Evolutionary conservation across 2,888 invertebrate genomes (phyloP).

Genomic region (Campaea margaritaria): DNA sequence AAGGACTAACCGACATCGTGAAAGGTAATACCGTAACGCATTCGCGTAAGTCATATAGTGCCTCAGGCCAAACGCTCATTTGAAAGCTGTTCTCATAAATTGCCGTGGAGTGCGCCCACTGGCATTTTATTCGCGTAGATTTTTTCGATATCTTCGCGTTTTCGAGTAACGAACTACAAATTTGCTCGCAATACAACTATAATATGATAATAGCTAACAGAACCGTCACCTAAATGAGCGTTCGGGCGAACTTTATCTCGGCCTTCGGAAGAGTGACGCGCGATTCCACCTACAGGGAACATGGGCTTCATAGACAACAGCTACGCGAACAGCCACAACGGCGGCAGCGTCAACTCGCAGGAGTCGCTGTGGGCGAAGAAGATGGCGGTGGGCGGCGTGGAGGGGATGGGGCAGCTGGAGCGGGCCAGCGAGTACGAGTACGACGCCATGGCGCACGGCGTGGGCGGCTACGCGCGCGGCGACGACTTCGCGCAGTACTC

Average conservation of each 20-base stretch:
- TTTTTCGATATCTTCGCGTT: too few species aligned
- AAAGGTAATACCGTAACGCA: conserved; percentile 56
- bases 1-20: conserved; percentile 64
- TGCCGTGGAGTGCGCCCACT: too few species aligned
- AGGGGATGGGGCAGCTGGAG: conserved; percentile 84
- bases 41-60: background rate
- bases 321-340: conserved; percentile 96
- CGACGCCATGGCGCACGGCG: conserved; percentile 92
- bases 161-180: too few species aligned
- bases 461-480: conserved; percentile 87
- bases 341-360: conserved; percentile 97
- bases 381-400: conserved; percentile 91
- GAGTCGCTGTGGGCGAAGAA: conserved; percentile 98
- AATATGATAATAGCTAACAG: too few species aligned
- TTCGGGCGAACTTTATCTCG: background rate
- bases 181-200: too few species aligned
- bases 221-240: too few species aligned
- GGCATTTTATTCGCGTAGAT: too few species aligned
- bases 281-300: conserved; percentile 69
- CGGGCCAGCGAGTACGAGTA: conserved; percentile 88
- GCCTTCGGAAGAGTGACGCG: background rate
- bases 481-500: conserved; percentile 93
- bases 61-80: too few species aligned
- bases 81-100: background rate
- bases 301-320: conserved; percentile 96